Evolutionary conservation across 1,140 invertebrate species (phyloP), one percentile per base, ranked within the genome.

Genomic region (Drosophila jambulina): DNA sequence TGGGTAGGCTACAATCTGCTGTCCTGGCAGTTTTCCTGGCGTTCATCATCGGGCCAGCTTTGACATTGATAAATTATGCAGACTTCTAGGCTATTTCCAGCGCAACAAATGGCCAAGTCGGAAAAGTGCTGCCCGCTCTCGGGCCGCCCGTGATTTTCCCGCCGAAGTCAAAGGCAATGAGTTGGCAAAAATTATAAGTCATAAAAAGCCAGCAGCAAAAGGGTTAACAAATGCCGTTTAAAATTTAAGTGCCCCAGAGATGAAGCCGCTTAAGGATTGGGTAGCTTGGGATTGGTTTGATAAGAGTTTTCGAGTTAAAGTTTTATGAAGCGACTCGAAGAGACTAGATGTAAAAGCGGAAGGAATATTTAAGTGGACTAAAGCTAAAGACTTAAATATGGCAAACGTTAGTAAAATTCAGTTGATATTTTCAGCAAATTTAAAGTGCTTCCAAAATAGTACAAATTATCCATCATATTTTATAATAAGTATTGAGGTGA

Each of bases 21-120:
- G 72, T 61, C 65, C 32, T 57, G 72, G 78, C 84, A 81, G 74
- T 78, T 82, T 63, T 53, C 42, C 65, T 49, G 17, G 65, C 81
- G 85, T 90, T 80, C 84, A 88, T 88, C 85, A 88, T 78, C 69
- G 48, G 75, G 64, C 85, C 65, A 51, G 59, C 87, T 78, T 72
- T 90, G 86, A 90, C 85, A 78, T 80, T 90, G 85, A 90, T 90
- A 90, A 90, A 90, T 90, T 90, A 90, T 78, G 75, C 75, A 78
- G 63, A 77, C 54, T 63, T 46, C 46, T 49, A 15, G 43, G 57
- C 21, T 68, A 43, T 53, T 59, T 48, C 65, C 53, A 53, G 60
- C 62, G 76, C 83, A 88, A 87, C 83, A 87, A 84, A 87, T 86
- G 82, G 74, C 56, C 59, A 62, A 56, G 48, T 56, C 38, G 46